Evolutionary conservation across 2,113 vertebrate genomes (phyloP).

Genomic region (Podarcis raffonei): DNA sequence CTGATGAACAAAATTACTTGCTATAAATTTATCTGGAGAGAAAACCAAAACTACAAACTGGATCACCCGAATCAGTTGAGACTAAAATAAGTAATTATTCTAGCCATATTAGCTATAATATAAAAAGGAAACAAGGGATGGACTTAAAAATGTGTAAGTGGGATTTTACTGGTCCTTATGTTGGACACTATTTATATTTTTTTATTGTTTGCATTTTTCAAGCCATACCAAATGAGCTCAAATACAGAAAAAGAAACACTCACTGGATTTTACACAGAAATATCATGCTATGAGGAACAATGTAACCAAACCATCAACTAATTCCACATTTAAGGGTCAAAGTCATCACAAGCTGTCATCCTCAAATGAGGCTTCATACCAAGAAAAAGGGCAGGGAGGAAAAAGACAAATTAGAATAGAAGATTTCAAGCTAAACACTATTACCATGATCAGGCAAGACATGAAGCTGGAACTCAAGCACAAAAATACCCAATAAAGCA

Average conservation of each 20-base stretch:
- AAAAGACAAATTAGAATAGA: background rate
- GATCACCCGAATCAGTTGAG: background rate
- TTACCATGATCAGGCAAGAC: background rate
- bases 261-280: background rate
- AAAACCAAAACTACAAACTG: background rate
- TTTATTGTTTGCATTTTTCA: background rate
- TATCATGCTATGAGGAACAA: background rate
- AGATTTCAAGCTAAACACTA: background rate
- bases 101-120: background rate
- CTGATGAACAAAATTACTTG: background rate
- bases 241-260: background rate
- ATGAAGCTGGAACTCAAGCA: background rate
- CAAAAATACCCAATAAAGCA: constrained; percentile 9
- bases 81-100: background rate
- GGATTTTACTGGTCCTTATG: background rate
- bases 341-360: background rate
- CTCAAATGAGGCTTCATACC: background rate
- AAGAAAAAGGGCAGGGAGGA: background rate
- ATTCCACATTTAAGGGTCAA: background rate
- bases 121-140: background rate
- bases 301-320: background rate
- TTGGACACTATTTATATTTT: background rate
- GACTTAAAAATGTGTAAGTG: background rate
- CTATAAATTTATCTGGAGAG: background rate
- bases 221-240: background rate